A percentile compares a stretch with the other conserved stretches of the same genome.
Evolutionary conservation across 2,888 invertebrate species (phyloP).

Genomic region (Microchrysa polita): DNA sequence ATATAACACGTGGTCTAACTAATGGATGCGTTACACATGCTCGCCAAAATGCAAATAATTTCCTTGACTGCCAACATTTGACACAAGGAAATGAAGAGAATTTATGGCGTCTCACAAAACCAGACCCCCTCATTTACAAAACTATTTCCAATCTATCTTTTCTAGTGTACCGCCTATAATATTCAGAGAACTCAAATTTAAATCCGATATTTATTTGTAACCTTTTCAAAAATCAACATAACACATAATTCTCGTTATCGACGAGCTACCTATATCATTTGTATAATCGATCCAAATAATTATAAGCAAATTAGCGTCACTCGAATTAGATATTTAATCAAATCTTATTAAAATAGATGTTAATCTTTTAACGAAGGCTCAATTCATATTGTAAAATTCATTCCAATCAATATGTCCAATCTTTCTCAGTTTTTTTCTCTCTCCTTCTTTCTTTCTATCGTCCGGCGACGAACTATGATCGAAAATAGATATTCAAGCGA

Average conservation of each 20-base stretch:
- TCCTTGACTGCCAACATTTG: too few species aligned
- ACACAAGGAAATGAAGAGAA: not conserved
- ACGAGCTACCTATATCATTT: constrained; percentile 20
- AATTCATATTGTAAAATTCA: constrained; percentile 8
- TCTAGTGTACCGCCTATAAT: too few species aligned
- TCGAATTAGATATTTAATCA: constrained; percentile 40
- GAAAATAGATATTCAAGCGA: constrained; percentile 19
- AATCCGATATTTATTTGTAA: not conserved
- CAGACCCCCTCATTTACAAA: too few species aligned
- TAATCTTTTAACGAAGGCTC: constrained; percentile 34
- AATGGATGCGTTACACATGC: too few species aligned
- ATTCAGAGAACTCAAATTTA: too few species aligned
- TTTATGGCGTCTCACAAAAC: not conserved
- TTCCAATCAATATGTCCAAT: constrained; percentile 15
- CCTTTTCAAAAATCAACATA: not conserved
- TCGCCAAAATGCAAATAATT: too few species aligned
- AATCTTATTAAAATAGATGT: constrained; percentile 40
- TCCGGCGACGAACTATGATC: not conserved
- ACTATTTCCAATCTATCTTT: too few species aligned
- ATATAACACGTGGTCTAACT: too few species aligned
- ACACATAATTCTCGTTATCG: constrained; percentile 24
- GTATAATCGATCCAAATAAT: constrained; percentile 35
- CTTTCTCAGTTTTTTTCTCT: constrained; percentile 12
- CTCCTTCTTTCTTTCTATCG: too few species aligned
- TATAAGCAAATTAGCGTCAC: constrained; percentile 42